Conservation (phyloP, 2,113 vertebrate genomes). For the Sylvietta virens region DNA sequence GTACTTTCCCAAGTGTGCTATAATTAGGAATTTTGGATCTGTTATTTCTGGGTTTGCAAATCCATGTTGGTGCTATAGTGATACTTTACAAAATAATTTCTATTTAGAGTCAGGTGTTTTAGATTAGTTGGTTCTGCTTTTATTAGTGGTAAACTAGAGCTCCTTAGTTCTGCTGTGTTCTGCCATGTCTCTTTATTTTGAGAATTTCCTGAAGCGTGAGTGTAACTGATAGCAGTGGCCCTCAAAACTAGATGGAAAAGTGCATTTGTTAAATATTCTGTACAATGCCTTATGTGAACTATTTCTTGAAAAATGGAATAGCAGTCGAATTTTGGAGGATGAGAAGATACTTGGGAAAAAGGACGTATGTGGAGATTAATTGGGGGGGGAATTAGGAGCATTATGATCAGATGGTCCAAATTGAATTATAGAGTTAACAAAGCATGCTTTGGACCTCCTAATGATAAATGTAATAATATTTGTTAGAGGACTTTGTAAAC, state of each 20-base stretch:
- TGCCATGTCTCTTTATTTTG: background rate
- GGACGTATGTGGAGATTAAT: background rate
- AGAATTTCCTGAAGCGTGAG: background rate
- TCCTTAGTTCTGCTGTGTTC: background rate
- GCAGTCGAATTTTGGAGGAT: background rate
- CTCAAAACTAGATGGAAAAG: background rate
- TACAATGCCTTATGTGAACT: background rate
- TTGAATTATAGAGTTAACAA: background rate
- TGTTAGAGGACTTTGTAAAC: background rate
- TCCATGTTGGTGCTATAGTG: background rate
- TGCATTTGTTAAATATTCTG: background rate
- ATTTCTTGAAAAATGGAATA: background rate
- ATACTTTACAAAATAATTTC: background rate
- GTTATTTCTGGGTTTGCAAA: background rate
- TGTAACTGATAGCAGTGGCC: background rate
- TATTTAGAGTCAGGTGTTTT: background rate
- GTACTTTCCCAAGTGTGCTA: background rate
- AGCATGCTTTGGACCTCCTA: background rate
- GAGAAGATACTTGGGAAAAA: background rate
- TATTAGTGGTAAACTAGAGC: background rate
- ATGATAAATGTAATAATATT: background rate
- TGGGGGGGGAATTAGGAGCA: background rate
- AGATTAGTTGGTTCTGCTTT: background rate
- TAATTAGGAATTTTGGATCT: background rate
- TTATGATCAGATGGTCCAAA: background rate